These are phyloP conservation scores for Luidia sarsii DNA, from an alignment of 53 echinoderm and acorn worm genomes.

Conservation along the genomic window DNA sequence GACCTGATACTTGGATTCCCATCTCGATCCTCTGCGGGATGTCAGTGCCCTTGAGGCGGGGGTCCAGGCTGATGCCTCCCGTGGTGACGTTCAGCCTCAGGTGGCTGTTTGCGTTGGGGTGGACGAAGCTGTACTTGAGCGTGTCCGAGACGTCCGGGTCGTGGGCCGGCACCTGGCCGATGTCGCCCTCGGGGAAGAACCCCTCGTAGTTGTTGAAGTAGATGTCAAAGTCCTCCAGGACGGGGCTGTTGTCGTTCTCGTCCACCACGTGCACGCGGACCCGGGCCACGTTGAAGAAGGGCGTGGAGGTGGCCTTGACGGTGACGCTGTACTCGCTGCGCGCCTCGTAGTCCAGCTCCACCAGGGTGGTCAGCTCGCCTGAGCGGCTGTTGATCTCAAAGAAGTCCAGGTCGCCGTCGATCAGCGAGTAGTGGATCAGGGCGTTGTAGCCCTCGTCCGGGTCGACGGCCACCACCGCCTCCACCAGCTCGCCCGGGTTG, in stretches of 20 bases:
- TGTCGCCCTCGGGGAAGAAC: slow-evolving; percentile 84
- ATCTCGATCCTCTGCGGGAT: slow-evolving; percentile 83
- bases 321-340: slow-evolving; percentile 70
- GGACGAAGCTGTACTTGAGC: slow-evolving; percentile 68
- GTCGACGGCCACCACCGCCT: slow-evolving; percentile 69
- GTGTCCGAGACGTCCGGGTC: slow-evolving; percentile 88
- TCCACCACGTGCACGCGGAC: slow-evolving; percentile 80
- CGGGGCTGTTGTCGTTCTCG: slow-evolving; percentile 88
- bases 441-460: slow-evolving; percentile 87
- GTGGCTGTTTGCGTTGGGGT: slow-evolving; percentile 74
- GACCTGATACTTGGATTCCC: slow-evolving; percentile 90
- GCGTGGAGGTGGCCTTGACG: slow-evolving; percentile 84
- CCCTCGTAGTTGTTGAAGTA: slow-evolving; percentile 96
- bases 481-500: slow-evolving; percentile 76
- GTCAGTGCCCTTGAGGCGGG: slow-evolving; percentile 75
- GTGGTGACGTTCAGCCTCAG: slow-evolving; percentile 79
- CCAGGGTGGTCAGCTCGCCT: slow-evolving; percentile 79
- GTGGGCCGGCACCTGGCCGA: slow-evolving; percentile 87
- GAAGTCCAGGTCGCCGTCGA: slow-evolving; percentile 74
- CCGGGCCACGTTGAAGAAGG: slow-evolving; percentile 74
- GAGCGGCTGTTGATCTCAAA: slow-evolving; percentile 84
- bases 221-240: slow-evolving; percentile 90
- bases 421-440: slow-evolving; percentile 73
- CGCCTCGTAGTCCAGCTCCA: slow-evolving; percentile 84
- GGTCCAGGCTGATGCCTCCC: slow-evolving; percentile 84